Base-by-base conservation (phyloP, 2,113 vertebrate genomes). In the Hipposideros armiger region DNA sequence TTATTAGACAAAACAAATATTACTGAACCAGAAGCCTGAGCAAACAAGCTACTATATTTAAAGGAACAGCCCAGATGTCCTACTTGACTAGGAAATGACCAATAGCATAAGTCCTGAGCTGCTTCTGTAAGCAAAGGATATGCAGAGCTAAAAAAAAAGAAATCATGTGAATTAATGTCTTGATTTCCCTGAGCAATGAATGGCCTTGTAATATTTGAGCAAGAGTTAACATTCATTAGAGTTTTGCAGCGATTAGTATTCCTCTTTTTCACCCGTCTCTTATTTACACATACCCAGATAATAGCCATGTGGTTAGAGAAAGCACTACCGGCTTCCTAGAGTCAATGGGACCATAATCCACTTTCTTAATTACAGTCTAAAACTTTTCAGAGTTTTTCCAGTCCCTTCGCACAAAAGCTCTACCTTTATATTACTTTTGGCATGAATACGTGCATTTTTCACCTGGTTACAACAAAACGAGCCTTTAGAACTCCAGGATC, bases 1-100 rank as follows among this genome's bases (percentile, higher is more conserved):
- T 80, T 82, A 93, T 95, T 91, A 98, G 64, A 83, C 82, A 97
- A 95, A 97, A 96, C 94, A 97, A 97, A 96, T 96, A 94, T 22
- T 36, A 62, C 86, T 47, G 52, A 95, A 69, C 80, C 66, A 74
- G 58, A 66, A 96, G 69, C 91, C 91, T 76, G 45, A 85, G 95
- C 87, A 97, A 96, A 95, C 86, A 95, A 96, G 76, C 86, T 81
- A 85, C 83, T 89, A 24, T 73, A 92, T 92, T 93, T 95, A 95
- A 96, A 94, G 58, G 47, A 72, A 62, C 32, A 94, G 72, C 82
- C 36, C 54, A 64, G 95, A 95, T 47, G 52, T 82, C 96, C 92
- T 10, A 66, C 45, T 89, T 72, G 26, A 73, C 36, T 82, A 82
- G 62, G 74, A 97, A 91, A 90, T 60, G 47, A 95, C 70, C 22